Percentiles rank a stretch among this genome's conserved stretches.
Conservation (phyloP, 2,888 invertebrate species). For the Rhopalosiphum nymphaeae region DNA sequence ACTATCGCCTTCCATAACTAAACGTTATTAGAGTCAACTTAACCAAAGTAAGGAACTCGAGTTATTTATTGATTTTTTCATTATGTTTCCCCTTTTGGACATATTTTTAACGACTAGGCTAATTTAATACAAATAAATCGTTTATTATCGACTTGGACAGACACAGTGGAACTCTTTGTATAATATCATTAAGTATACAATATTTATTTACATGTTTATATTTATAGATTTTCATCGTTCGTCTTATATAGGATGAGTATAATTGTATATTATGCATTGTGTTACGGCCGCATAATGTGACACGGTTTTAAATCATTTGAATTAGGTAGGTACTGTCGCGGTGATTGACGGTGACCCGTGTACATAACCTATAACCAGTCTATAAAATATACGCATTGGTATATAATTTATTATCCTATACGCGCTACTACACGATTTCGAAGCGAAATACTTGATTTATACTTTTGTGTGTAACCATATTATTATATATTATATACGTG, state of each 20-base stretch:
- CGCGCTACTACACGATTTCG: slow-evolving; percentile 5
- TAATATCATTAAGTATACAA: not conserved
- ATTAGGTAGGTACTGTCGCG: not conserved
- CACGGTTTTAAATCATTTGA: slow-evolving; percentile 18
- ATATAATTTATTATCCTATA: not conserved
- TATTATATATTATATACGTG: not conserved
- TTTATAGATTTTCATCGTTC: not conserved
- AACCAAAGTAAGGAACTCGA: not conserved
- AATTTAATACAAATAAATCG: not conserved
- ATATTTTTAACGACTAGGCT: not conserved
- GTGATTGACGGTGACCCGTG: slow-evolving; percentile 31
- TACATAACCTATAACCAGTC: not conserved
- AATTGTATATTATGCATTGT: slow-evolving; percentile 1
- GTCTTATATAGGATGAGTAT: not conserved
- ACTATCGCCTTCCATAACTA: not conserved
- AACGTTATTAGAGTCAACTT: not conserved
- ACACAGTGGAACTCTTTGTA: not conserved
- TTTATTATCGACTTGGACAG: not conserved
- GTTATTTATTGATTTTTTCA: not conserved
- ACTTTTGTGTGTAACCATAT: not conserved
- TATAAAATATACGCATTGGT: not conserved
- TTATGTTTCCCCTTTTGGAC: not conserved
- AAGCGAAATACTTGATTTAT: slow-evolving; percentile 17
- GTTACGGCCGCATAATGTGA: slow-evolving; percentile 12
- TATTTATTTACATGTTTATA: slow-evolving; percentile 7